These are phyloP conservation scores for Cylindroiulus punctatus DNA, from an alignment of 2,888 invertebrate genomes.

Conservation along the genomic window DNA sequence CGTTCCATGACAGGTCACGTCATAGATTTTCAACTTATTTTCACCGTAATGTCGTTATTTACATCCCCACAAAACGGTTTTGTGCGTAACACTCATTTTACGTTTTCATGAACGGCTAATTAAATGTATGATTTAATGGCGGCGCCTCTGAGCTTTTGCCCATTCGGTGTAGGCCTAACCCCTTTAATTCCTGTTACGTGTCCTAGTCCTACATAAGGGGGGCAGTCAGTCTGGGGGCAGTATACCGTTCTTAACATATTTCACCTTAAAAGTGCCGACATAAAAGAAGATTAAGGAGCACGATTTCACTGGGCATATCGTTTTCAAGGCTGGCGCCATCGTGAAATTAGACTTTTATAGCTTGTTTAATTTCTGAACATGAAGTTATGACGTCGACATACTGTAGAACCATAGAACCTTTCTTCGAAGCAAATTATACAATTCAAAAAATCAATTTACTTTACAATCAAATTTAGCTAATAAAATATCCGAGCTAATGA, in stretches of 20 bases:
- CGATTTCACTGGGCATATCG: background rate
- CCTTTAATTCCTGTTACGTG: background rate
- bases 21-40: too few species aligned
- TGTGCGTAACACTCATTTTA: background rate
- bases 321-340: background rate
- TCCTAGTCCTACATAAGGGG: background rate
- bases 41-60: too few species aligned
- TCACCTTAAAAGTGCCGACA: background rate
- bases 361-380: background rate
- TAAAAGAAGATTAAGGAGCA: background rate
- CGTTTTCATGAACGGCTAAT: background rate
- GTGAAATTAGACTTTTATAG: background rate
- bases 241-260: background rate
- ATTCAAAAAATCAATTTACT: background rate
- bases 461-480: background rate
- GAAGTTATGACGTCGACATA: background rate
- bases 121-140: background rate
- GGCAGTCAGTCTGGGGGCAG: too few species aligned
- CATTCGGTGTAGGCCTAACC: background rate
- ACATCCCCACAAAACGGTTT: background rate
- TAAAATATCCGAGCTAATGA: background rate
- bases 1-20: too few species aligned
- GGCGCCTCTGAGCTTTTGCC: background rate
- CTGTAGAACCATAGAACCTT: background rate
- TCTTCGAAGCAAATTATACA: background rate